A percentile compares a stretch with the other conserved stretches of the same genome.
phyloP scores from a whole-genome alignment of 2,888 invertebrate genomes.

The Heliconius ismenius region DNA sequence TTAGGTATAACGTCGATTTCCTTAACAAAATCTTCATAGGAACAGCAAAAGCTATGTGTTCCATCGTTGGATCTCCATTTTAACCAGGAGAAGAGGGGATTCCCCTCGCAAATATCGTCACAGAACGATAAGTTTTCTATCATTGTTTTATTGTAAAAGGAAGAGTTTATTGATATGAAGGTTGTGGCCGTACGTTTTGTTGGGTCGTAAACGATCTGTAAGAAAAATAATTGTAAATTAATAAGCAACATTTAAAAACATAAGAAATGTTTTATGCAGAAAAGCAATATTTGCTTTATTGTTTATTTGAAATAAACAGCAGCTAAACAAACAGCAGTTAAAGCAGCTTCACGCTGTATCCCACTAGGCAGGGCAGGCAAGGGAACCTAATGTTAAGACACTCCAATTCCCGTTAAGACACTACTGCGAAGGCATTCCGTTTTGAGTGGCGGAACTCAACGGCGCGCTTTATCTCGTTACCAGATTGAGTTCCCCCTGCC shows the following conservation, averaged over 20 bases:
- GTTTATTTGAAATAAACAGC: too few species aligned
- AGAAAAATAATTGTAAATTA: background rate
- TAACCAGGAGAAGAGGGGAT: slow-evolving; percentile 60
- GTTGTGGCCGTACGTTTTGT: slow-evolving; percentile 55
- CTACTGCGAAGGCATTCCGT: background rate
- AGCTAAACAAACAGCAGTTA: too few species aligned
- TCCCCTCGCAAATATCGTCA: slow-evolving; percentile 58
- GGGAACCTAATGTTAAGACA: background rate
- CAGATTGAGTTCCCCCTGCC: background rate
- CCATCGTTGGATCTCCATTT: slow-evolving; percentile 67
- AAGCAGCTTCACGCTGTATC: background rate
- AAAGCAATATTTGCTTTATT: too few species aligned
- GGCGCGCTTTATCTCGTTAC: background rate
- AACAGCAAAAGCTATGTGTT: slow-evolving; percentile 70
- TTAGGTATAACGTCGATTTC: slow-evolving; percentile 44
- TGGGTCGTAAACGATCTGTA: slow-evolving; percentile 66
- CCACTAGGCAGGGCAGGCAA: background rate
- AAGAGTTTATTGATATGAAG: slow-evolving; percentile 68
- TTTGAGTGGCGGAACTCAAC: background rate
- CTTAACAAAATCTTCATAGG: slow-evolving; percentile 57
- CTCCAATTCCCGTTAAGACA: too few species aligned
- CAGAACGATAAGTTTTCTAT: slow-evolving; percentile 59
- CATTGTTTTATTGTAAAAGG: slow-evolving; percentile 57
- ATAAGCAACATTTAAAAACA: too few species aligned
- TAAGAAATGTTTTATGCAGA: too few species aligned